Evolutionary conservation across 2,888 invertebrate genomes (phyloP).

Genomic region (Tridacna crocea): DNA sequence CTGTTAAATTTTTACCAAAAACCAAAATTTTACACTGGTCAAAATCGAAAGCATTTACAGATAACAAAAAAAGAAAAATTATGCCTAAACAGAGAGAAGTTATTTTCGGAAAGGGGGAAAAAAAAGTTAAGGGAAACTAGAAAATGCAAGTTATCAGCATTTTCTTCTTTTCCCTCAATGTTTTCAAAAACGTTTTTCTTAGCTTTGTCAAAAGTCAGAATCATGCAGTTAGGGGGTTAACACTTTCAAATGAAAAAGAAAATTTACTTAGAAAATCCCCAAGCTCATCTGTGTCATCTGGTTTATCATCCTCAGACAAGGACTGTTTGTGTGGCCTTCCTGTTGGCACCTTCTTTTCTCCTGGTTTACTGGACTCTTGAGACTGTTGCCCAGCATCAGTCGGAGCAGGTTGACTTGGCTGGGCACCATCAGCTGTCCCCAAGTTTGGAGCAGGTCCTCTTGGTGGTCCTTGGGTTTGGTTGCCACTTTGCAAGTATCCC

Average conservation of each 20-base stretch:
- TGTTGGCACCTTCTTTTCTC: slow-evolving; percentile 4
- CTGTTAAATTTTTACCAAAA: too few species aligned
- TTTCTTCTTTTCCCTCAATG: neutral
- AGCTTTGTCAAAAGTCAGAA: neutral
- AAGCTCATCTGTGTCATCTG: slow-evolving; percentile 72
- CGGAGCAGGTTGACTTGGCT: neutral
- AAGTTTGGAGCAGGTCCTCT: neutral
- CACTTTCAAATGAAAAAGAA: neutral
- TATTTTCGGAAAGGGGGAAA: too few species aligned
- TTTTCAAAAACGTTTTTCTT: neutral
- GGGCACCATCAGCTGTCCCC: neutral
- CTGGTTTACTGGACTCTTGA: neutral
- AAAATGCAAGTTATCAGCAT: neutral
- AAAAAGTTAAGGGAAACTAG: neutral
- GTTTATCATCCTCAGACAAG: slow-evolving; percentile 72
- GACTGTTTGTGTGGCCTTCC: slow-evolving; percentile 62
- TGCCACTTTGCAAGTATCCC: slow-evolving; percentile 21
- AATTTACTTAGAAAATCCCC: slow-evolving; percentile 74
- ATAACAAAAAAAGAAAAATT: too few species aligned
- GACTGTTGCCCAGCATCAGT: neutral
- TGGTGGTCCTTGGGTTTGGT: slow-evolving; percentile 10
- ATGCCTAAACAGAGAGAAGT: too few species aligned
- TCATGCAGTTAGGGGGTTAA: neutral
- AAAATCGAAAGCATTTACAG: too few species aligned
- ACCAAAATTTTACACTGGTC: too few species aligned